Evolutionary conservation across 2,797 vertebrate genomes (phyloP), one percentile per base, ranked within the genome.

Genomic region (Chelonia mydas): DNA sequence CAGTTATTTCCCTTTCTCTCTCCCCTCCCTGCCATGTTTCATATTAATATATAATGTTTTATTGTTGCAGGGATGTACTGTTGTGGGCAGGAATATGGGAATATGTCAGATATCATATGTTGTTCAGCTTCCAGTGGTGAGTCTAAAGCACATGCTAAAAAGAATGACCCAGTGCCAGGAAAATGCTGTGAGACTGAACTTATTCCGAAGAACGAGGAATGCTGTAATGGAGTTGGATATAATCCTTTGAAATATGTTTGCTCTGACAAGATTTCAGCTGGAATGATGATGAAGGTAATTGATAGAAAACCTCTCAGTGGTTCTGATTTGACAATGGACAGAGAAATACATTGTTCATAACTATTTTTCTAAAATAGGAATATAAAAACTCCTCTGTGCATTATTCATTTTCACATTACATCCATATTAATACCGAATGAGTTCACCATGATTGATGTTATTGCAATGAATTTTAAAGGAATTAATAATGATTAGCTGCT

Each of bases 161-260:
- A 98, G 97, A 98, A 98, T 97, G 98, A 97, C 97, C 98, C 98
- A 11, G 97, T 98, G 96, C 98, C 98, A 93, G 98, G 98, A 96
- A 99, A 98, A 98, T 99, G 99, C 98, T 99, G 99, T 93, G 98
- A 98, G 95, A 99, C 99, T 94, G 98, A 99, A 97, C 98, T 99
- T 98, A 99, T 99, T 98, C 98, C 97, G 96, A 98, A 98, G 97
- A 99, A 98, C 37, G 98, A 99, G 97, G 97, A 98, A 98, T 99
- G 99, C 98, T 99, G 99, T 98, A 98, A 98, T 94, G 99, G 99
- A 95, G 98, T 99, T 97, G 99, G 99, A 96, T 99, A 99, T 97
- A 98, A 99, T 98, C 99, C 99, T 94, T 97, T 98, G 95, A 98
- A 98, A 97, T 98, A 99, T 95, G 98, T 99, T 98, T 99, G 99